phyloP scores from a whole-genome alignment of 2,797 vertebrate genomes.

The Sebastes alutus region DNA sequence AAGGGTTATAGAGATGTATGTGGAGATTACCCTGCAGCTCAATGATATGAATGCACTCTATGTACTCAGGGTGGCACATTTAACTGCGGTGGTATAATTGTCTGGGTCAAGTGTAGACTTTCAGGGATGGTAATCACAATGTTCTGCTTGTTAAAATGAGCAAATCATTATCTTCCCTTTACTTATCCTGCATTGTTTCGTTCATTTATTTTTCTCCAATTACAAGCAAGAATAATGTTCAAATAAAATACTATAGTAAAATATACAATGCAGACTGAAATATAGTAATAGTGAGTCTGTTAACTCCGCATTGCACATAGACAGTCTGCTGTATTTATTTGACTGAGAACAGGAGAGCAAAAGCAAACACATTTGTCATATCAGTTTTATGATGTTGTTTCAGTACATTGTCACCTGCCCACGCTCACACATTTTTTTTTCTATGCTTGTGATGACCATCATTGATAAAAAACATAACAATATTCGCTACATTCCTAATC shows the following conservation, averaged over 20 bases:
- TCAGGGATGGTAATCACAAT: not conserved
- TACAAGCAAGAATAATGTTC: not conserved
- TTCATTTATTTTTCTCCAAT: not conserved
- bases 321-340: not conserved
- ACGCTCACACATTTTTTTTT: not conserved
- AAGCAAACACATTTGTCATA: not conserved
- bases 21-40: conserved; percentile 3
- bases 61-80: not conserved
- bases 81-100: not conserved
- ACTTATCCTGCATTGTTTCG: not conserved
- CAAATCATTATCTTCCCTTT: not conserved
- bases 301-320: not conserved
- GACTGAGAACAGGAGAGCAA: not conserved
- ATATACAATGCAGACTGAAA: not conserved
- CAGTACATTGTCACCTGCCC: not conserved
- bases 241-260: not conserved
- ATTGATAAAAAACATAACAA: not conserved
- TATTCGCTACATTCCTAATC: not conserved
- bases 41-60: not conserved
- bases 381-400: not conserved
- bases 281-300: not conserved
- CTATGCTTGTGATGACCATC: not conserved
- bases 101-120: conserved; percentile 2
- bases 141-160: not conserved
- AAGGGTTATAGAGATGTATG: not conserved